These are phyloP conservation scores for Sandelia bainsii DNA, from an alignment of 2,797 vertebrate genomes.

Conservation along the genomic window DNA sequence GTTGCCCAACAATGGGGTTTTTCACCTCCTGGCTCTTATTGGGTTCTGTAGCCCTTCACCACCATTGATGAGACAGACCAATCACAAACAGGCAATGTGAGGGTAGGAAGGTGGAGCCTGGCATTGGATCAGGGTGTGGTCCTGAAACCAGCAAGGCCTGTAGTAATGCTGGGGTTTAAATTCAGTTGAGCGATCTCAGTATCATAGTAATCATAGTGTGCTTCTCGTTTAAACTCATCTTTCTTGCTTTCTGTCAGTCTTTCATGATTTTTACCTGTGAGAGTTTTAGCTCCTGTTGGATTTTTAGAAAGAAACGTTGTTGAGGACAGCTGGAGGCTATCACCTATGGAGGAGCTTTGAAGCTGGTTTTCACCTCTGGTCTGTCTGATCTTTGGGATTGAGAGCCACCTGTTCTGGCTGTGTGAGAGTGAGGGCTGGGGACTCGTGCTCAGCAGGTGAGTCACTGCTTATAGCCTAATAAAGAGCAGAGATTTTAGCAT, in stretches of 20 bases:
- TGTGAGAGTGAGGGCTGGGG: constrained; percentile 48
- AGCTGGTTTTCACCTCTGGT: constrained; percentile 35
- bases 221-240: constrained; percentile 36
- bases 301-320: background rate
- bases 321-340: constrained; percentile 36
- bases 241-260: constrained; percentile 9
- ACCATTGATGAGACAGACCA: constrained; percentile 66
- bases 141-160: constrained; percentile 77
- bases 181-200: constrained; percentile 59
- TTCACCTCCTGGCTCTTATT: constrained; percentile 31
- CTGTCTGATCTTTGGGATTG: constrained; percentile 48
- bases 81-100: constrained; percentile 61
- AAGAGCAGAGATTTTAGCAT: constrained; percentile 4
- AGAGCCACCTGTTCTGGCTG: constrained; percentile 47
- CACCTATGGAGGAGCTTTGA: constrained; percentile 17
- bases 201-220: constrained; percentile 40
- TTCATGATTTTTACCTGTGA: constrained; percentile 14
- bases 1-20: constrained; percentile 42
- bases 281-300: constrained; percentile 30
- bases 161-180: constrained; percentile 77
- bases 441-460: constrained; percentile 74
- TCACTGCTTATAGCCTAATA: constrained; percentile 11
- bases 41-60: constrained; percentile 35
- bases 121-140: constrained; percentile 81
- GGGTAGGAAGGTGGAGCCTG: constrained; percentile 69